Percentiles rank a stretch among this genome's conserved stretches.
Evolutionary conservation across 1,140 invertebrate genomes (phyloP).

Genomic region (Eurosta solidaginis): DNA sequence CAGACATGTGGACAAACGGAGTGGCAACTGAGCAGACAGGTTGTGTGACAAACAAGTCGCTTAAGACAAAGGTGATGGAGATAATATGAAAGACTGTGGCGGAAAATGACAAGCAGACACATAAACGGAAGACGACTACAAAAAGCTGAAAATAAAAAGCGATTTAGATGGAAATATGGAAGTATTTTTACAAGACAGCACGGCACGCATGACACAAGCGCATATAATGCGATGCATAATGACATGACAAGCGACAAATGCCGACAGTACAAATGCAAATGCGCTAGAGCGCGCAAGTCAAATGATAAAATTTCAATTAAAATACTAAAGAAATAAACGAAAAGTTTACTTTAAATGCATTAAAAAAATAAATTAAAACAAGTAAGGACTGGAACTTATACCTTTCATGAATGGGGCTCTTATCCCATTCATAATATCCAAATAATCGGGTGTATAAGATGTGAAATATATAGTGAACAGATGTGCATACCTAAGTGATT

Average conservation of each 20-base stretch:
- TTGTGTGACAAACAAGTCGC: slow-evolving; percentile 7
- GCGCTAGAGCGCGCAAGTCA: not conserved
- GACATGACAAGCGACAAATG: slow-evolving; percentile 18
- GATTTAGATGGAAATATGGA: not conserved
- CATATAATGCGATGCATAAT: not conserved
- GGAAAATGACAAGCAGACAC: not conserved
- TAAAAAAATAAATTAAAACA: too few relatives aligned
- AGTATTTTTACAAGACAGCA: not conserved
- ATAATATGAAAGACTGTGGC: not conserved
- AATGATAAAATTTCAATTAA: not conserved
- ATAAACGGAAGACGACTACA: not conserved
- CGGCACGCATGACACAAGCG: not conserved
- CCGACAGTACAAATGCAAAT: slow-evolving; percentile 7
- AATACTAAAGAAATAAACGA: not conserved
- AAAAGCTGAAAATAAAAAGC: not conserved
- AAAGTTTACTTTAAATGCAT: not conserved
- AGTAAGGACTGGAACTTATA: too few relatives aligned
- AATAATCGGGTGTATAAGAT: too few relatives aligned
- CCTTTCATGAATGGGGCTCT: too few relatives aligned
- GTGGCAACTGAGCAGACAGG: not conserved
- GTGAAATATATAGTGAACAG: too few relatives aligned
- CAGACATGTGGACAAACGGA: not conserved
- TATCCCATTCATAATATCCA: too few relatives aligned
- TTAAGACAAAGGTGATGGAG: too few relatives aligned
- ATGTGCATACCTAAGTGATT: too few relatives aligned